These are phyloP conservation scores for Lamprotornis superbus DNA, from an alignment of 2,113 vertebrate species.

Conservation along the genomic window DNA sequence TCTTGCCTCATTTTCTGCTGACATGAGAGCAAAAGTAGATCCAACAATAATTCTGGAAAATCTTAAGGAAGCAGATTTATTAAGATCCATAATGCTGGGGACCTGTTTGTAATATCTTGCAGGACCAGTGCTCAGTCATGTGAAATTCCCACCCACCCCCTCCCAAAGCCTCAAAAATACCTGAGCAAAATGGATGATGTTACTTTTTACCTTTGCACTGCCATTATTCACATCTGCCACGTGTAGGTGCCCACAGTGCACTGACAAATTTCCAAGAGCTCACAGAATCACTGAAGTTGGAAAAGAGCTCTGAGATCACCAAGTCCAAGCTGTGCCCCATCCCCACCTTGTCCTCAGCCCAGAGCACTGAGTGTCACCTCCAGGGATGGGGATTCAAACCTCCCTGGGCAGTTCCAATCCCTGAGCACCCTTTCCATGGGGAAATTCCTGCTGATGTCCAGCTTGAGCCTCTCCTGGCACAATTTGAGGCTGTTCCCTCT, in stretches of 20 bases:
- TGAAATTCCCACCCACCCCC: background rate
- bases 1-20: slow-evolving; percentile 48
- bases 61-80: slow-evolving; percentile 50
- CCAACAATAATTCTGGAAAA: slow-evolving; percentile 54
- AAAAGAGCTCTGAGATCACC: background rate
- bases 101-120: slow-evolving; percentile 1
- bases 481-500: background rate
- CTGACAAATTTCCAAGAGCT: background rate
- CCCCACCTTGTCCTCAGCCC: background rate
- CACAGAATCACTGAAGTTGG: background rate
- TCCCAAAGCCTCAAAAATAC: background rate
- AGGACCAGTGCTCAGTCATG: background rate
- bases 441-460: background rate
- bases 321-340: fast-evolving
- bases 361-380: background rate
- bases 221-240: background rate
- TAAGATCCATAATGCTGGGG: slow-evolving; percentile 5
- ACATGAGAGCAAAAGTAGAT: slow-evolving; percentile 15
- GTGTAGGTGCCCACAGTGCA: background rate
- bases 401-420: background rate
- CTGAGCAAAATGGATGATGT: background rate
- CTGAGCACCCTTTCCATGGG: background rate
- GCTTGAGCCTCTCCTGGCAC: background rate
- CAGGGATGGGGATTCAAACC: background rate
- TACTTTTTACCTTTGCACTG: background rate